Conservation (phyloP, 2,113 vertebrate genomes). For the Corythoichthys intestinalis region DNA sequence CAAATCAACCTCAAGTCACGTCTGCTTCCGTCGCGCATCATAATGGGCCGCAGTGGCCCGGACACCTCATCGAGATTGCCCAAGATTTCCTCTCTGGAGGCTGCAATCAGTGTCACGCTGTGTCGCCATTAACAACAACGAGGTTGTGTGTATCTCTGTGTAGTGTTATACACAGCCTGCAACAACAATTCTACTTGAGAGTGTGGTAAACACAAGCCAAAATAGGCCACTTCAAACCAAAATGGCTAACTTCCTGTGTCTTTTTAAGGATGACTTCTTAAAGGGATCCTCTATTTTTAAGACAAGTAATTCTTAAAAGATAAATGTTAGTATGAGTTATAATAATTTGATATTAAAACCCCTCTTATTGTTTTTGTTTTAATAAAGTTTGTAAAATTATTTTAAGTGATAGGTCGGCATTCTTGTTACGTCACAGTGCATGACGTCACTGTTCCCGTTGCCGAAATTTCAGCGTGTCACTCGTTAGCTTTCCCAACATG, state of each 20-base stretch:
- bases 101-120: conserved; percentile 65
- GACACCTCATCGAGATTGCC: conserved; percentile 55
- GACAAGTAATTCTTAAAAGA: too few relatives aligned
- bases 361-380: too few relatives aligned
- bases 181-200: neutral
- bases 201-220: neutral
- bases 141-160: neutral
- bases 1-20: neutral
- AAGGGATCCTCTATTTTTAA: too few relatives aligned
- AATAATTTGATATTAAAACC: too few relatives aligned
- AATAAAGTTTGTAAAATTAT: too few relatives aligned
- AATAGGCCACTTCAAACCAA: neutral
- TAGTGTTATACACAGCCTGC: neutral
- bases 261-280: neutral
- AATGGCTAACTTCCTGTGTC: neutral
- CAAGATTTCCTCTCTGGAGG: conserved; percentile 45
- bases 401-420: too few relatives aligned
- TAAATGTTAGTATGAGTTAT: too few relatives aligned
- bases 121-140: conserved; percentile 47
- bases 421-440: too few relatives aligned
- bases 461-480: too few relatives aligned
- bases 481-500: too few relatives aligned
- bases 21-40: conserved; percentile 31
- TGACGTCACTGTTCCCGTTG: too few relatives aligned
- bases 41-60: conserved; percentile 30